Conservation (phyloP, 2,888 invertebrate genomes). For the Hypercompe scribonia region DNA sequence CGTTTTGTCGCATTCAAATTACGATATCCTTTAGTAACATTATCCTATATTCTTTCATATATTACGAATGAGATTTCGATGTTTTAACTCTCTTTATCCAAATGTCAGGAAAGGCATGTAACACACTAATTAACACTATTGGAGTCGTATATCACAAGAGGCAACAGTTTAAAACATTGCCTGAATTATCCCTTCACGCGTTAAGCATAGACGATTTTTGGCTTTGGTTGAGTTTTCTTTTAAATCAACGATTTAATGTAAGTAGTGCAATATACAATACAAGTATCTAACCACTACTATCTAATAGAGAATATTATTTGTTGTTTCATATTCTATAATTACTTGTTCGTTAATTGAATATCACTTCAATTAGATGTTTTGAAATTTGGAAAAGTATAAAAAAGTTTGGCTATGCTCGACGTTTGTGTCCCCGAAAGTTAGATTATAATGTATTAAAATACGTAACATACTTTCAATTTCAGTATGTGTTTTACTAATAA, state of each 20-base stretch:
- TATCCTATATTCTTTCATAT: too few relatives aligned
- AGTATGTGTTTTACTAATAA: neutral
- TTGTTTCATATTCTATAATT: neutral
- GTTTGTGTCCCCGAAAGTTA: slow-evolving; percentile 9
- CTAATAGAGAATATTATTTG: neutral
- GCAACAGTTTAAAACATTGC: neutral
- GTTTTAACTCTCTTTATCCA: too few relatives aligned
- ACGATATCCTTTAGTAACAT: too few relatives aligned
- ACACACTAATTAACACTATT: neutral
- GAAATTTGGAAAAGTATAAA: neutral
- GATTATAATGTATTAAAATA: slow-evolving; percentile 14
- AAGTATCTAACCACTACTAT: neutral
- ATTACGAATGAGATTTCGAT: too few relatives aligned
- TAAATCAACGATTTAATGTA: neutral
- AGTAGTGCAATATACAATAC: neutral
- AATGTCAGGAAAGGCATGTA: too few relatives aligned
- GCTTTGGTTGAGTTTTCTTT: neutral
- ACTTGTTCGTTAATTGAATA: neutral
- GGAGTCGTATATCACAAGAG: neutral
- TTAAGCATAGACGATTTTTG: neutral
- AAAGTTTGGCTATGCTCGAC: neutral
- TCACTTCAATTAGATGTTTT: neutral
- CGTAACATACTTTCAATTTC: slow-evolving; percentile 14
- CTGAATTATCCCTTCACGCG: neutral
- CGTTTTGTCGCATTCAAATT: neutral